phyloP scores from a whole-genome alignment of 1,140 invertebrate species.

The Heterodera schachtii region DNA sequence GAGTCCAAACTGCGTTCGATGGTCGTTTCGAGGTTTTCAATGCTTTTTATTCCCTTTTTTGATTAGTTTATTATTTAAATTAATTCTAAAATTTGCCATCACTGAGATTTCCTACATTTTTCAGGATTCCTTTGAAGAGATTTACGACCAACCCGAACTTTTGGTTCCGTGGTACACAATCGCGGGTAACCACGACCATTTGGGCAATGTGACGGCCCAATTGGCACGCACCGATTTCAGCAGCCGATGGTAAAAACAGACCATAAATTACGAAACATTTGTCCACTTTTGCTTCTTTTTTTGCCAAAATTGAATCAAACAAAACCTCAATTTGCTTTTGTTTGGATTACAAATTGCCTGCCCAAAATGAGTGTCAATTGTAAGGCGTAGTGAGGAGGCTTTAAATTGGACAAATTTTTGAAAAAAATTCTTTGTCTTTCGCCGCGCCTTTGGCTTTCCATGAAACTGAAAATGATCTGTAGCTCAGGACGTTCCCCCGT shows the following conservation, averaged over 20 bases:
- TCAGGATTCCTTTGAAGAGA: slow-evolving; percentile 53
- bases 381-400: too few species aligned
- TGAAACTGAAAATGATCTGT: background rate
- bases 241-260: slow-evolving; percentile 65
- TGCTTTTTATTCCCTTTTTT: background rate
- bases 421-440: too few species aligned
- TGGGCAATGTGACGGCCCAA: slow-evolving; percentile 67
- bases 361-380: too few species aligned
- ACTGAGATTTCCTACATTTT: background rate
- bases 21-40: slow-evolving; percentile 44
- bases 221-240: slow-evolving; percentile 66
- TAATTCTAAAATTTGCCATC: too few species aligned
- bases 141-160: slow-evolving; percentile 36
- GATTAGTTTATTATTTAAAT: too few species aligned
- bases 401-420: too few species aligned
- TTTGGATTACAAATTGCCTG: too few species aligned
- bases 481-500: slow-evolving; percentile 52
- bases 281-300: too few species aligned
- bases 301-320: too few species aligned
- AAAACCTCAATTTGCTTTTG: too few species aligned
- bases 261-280: too few species aligned
- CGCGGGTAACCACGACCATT: slow-evolving; percentile 70
- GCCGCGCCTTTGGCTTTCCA: background rate
- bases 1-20: slow-evolving; percentile 45
- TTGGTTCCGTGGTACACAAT: slow-evolving; percentile 67